Base-by-base conservation (phyloP, 2,113 vertebrate genomes). In the Oncorhynchus kisutch region DNA sequence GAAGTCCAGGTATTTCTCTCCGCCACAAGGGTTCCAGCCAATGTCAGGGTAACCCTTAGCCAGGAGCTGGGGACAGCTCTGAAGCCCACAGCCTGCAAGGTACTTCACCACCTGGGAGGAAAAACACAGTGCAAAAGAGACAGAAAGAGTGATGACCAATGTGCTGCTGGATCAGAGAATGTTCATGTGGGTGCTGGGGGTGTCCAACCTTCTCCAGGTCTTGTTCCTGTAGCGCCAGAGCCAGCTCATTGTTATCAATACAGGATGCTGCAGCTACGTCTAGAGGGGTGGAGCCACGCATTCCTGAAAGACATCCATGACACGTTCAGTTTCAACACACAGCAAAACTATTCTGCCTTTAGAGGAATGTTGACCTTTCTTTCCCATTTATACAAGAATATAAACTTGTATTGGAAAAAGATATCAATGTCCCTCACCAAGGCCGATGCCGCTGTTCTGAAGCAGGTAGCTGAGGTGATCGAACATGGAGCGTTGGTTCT, bases 401-500 rank as follows among this genome's bases (percentile, higher is more conserved):
- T 2, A 51, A 51, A 39, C 39, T 39, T 39, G 39, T 39, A 39
- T 34, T 34, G 6, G 34, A 34, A 34, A 6, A 34, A 34, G 24
- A 69, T n/a, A 25, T 62, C 22, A 72, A 31, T 59, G 49, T 51
- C 25, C 13, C 93, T 94, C 76, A 97, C 96, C 96, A 24, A 97
- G 92, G 68, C 96, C 95, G 0, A 97, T 97, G 88, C 96, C 94
- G 0, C 96, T 97, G 90, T 97, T 97, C 82, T 96, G 95, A 54
- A 97, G 92, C 80, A 97, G 92, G 85, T 97, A 97, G 88, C 95
- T 96, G 81, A 97, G 93, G 76, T 97, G 96, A 84, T 97, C 96
- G 7, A 97, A 97, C 96, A 97, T 97, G 75, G 96, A 96, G 1
- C 96, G 94, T 77, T 98, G 96, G 87, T 97, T 98, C 81, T 98